Evolutionary conservation across 2,113 vertebrate genomes (phyloP).

Genomic region (Corythornis madagascariensis): DNA sequence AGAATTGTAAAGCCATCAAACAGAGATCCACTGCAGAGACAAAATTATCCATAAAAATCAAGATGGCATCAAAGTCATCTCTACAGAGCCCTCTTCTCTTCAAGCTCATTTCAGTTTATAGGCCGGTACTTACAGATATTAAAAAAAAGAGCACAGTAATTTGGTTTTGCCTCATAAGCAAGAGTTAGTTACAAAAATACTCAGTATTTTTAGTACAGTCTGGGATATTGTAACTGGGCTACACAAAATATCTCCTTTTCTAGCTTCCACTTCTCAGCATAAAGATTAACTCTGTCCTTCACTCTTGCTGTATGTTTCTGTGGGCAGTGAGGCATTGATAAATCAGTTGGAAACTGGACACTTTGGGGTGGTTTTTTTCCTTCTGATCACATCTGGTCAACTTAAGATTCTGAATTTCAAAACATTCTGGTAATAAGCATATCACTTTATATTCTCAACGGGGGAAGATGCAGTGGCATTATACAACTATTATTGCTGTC

Average conservation of each 20-base stretch:
- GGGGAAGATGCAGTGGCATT: background rate
- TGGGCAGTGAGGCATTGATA: background rate
- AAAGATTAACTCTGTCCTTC: background rate
- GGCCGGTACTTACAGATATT: background rate
- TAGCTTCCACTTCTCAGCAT: background rate
- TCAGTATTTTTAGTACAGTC: slow-evolving; percentile 38
- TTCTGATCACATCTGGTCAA: background rate
- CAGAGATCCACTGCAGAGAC: background rate
- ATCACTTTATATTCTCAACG: background rate
- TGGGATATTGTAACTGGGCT: background rate
- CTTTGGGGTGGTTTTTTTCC: background rate
- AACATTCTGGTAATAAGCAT: background rate
- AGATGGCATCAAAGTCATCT: background rate
- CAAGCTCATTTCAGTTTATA: slow-evolving; percentile 1
- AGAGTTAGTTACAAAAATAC: slow-evolving; percentile 30
- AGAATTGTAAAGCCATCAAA: background rate
- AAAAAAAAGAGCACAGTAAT: background rate
- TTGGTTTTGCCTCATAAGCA: slow-evolving; percentile 50
- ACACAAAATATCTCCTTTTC: background rate
- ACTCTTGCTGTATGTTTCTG: background rate
- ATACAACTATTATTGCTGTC: background rate
- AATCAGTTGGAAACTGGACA: background rate
- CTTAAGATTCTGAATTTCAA: slow-evolving; percentile 19
- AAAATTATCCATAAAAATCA: background rate
- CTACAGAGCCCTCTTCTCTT: background rate